Base-by-base conservation (phyloP, 2,797 vertebrate genomes). In the Hyperoplus immaculatus region DNA sequence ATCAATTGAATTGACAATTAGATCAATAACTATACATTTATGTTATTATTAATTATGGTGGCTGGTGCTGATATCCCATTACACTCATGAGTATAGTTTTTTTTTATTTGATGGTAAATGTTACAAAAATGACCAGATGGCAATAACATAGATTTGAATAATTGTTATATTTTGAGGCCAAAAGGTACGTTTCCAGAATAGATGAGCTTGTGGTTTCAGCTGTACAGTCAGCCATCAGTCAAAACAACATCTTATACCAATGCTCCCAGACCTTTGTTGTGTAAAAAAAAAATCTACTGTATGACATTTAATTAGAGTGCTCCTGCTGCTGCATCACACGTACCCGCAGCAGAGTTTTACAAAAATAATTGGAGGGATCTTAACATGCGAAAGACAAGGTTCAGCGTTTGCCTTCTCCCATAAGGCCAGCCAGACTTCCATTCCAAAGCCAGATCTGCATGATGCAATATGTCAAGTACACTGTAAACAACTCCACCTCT, bases 331-430 rank as follows among this genome's bases (percentile, higher is more conserved):
- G 63, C 50, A 45, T 67, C 56, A 14, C 43, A 59, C 51, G 49
- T 43, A 68, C 29, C 3, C 29, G 16, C 53, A 29, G 46, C 41
- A 62, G 50, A 65, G 46, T 62, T 73, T 65, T 78, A 50, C 0
- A 63, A 70, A 56, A 78, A 75, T 49, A 71, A 51, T 21, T 75
- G 60, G 55, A 78, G 29, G 38, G 62, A 83, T 82, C 77, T 83
- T 67, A 83, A 51, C 57, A 69, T 51, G 63, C 41, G 51, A 81
- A 78, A 64, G 75, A 63, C 69, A 60, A 29, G 59, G 76, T 75
- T 78, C 75, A 73, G 72, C 69, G 78, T 82, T 75, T 89, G 68
- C 41, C 51, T 72, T 86, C 78, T 68, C 70, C 77, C 70, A 83
- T 9, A 8, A 65, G 54, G 38, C 62, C n/a, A 45, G 74, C 55